A percentile compares a stretch with the other conserved stretches of the same genome.
These are phyloP conservation scores for Caenorhabditis becei DNA, from an alignment of 2,888 invertebrate species.

Conservation along the genomic window DNA sequence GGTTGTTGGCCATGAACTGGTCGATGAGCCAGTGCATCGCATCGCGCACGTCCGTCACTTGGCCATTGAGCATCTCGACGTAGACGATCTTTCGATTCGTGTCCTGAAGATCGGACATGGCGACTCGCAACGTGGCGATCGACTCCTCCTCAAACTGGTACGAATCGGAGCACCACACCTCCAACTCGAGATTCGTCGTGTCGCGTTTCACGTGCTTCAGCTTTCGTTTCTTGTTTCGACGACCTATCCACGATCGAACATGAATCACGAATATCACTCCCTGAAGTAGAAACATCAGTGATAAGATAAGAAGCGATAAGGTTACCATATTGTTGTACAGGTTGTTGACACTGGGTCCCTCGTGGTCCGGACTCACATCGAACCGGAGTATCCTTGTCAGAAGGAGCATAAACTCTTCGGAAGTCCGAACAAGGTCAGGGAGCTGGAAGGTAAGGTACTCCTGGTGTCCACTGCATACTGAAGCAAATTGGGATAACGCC, in stretches of 20 bases:
- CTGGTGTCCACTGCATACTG: not conserved
- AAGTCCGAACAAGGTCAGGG: conserved; percentile 26
- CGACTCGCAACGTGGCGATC: conserved; percentile 30
- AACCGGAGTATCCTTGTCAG: conserved; percentile 41
- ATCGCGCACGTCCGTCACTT: conserved; percentile 42
- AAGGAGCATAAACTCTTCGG: conserved; percentile 28
- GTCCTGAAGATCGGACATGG: conserved; percentile 16
- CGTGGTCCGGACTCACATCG: conserved; percentile 30
- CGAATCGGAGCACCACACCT: conserved; percentile 32
- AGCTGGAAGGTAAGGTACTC: conserved; percentile 31
- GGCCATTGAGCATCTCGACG: conserved; percentile 39
- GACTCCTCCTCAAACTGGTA: conserved; percentile 31
- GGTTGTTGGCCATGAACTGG: conserved; percentile 55
- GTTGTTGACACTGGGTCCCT: conserved; percentile 35
- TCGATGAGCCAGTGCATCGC: conserved; percentile 55
- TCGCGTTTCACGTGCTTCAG: conserved; percentile 13
- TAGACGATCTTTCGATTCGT: conserved; percentile 10
- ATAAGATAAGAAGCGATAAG: no score
- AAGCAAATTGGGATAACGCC: conserved; percentile 12
- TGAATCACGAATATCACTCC: conserved; percentile 38
- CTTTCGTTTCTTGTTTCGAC: conserved; percentile 31
- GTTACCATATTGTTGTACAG: conserved; percentile 30
- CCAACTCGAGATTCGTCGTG: conserved; percentile 23
- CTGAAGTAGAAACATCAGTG: no score
- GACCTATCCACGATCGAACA: conserved; percentile 49